Conservation (phyloP, 2,888 invertebrate genomes). For the Colletes collaris region DNA sequence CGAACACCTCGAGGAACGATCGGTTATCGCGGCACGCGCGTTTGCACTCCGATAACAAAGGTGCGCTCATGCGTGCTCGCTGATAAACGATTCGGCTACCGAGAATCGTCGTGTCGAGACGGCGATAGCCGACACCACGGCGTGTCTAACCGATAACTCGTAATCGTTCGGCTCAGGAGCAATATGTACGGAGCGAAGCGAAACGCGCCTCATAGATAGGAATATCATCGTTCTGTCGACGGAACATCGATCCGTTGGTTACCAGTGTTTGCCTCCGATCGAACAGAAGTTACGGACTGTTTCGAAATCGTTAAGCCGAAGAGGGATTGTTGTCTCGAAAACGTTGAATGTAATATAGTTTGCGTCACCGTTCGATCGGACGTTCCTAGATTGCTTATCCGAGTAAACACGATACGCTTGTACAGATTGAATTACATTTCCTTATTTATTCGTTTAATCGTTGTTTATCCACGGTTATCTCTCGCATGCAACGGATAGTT, state of each 20-base stretch:
- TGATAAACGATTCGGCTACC: slow-evolving; percentile 65
- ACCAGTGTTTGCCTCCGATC: slow-evolving; percentile 34
- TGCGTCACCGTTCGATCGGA: background rate
- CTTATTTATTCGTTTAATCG: too few relatives aligned
- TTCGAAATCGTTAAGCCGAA: background rate
- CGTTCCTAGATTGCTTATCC: too few relatives aligned
- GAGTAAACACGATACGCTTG: too few relatives aligned
- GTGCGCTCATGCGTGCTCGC: slow-evolving; percentile 52
- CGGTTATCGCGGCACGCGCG: slow-evolving; percentile 61
- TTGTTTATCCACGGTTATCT: too few relatives aligned
- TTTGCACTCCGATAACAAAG: slow-evolving; percentile 64
- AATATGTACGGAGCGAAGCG: slow-evolving; percentile 45
- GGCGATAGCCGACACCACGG: slow-evolving; percentile 58
- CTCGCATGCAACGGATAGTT: too few relatives aligned
- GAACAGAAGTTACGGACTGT: slow-evolving; percentile 28
- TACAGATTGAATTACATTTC: too few relatives aligned
- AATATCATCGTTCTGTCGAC: slow-evolving; percentile 21
- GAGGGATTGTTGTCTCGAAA: too few relatives aligned
- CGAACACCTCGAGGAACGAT: slow-evolving; percentile 57
- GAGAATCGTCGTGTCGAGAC: slow-evolving; percentile 58
- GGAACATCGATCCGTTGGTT: slow-evolving; percentile 35
- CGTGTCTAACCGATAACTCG: slow-evolving; percentile 60
- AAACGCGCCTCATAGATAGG: slow-evolving; percentile 19
- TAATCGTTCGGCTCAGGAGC: slow-evolving; percentile 43
- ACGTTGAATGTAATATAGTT: too few relatives aligned